A percentile compares a stretch with the other conserved stretches of the same genome.
Conservation (phyloP, 2,797 vertebrate species). For the Chloroceryle amazona region DNA sequence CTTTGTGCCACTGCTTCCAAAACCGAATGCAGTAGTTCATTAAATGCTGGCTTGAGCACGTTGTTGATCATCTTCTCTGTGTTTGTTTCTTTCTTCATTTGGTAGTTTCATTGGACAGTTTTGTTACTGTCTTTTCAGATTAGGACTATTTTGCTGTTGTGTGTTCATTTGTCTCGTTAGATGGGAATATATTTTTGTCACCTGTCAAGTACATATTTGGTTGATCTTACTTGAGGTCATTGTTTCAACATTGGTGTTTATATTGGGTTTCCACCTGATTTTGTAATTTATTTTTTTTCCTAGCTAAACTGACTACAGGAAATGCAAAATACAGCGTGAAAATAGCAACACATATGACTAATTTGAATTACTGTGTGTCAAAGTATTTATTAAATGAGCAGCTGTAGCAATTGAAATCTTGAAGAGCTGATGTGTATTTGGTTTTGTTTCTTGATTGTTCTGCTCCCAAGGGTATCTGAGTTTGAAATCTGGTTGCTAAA, state of each 20-base stretch:
- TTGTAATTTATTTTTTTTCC: background rate
- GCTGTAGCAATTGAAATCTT: background rate
- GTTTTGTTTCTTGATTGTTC: background rate
- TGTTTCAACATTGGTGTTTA: background rate
- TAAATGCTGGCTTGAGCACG: background rate
- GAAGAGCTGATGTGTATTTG: background rate
- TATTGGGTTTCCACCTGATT: background rate
- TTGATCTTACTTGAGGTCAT: background rate
- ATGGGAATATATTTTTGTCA: background rate
- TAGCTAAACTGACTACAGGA: background rate
- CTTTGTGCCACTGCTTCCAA: background rate
- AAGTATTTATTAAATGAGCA: background rate
- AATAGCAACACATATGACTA: background rate
- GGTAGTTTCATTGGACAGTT: background rate
- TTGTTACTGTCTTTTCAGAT: background rate
- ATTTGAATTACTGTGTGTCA: background rate
- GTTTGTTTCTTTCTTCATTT: background rate
- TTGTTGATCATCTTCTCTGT: background rate
- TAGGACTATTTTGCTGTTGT: background rate
- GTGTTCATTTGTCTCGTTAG: background rate
- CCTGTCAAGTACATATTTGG: background rate
- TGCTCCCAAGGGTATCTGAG: background rate
- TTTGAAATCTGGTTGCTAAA: background rate
- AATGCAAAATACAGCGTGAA: background rate
- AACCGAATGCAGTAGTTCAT: background rate